phyloP scores from a whole-genome alignment of 2,888 invertebrate genomes.

The Callinectes sapidus region DNA sequence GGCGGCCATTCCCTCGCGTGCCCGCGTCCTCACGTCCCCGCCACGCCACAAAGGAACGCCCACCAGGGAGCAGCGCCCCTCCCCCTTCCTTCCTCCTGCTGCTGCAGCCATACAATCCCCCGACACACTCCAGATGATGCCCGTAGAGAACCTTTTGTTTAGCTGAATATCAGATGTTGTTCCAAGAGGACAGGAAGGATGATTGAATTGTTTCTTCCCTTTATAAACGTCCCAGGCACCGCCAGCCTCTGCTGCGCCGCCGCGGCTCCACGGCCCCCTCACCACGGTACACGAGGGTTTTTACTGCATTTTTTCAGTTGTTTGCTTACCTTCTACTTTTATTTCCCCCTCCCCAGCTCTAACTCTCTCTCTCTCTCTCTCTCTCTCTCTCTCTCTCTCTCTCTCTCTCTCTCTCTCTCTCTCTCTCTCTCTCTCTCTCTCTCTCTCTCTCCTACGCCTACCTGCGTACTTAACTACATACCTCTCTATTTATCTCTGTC shows the following conservation, averaged over 20 bases:
- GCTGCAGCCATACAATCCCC: background rate
- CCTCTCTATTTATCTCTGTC: background rate
- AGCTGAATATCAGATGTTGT: background rate
- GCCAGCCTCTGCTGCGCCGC: background rate
- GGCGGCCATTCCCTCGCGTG: background rate
- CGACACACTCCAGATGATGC: background rate
- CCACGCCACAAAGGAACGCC: background rate
- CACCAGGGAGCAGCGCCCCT: background rate
- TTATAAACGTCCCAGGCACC: background rate
- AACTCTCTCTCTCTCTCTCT: constrained; percentile 34
- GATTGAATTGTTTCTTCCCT: background rate
- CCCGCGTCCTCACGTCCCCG: background rate
- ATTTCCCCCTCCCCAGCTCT: background rate
- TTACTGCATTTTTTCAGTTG: background rate
- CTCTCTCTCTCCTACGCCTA: background rate
- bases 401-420: constrained; percentile 32
- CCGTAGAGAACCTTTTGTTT: background rate
- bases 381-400: constrained; percentile 34
- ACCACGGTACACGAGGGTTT: background rate
- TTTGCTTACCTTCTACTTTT: background rate
- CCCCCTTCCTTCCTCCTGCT: background rate
- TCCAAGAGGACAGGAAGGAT: background rate
- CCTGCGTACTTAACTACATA: background rate
- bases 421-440: constrained; percentile 37
- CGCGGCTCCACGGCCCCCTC: background rate